Base-by-base conservation (phyloP, 92 coral and sea anemone genomes). In the Zoanthus sansibaricus region DNA sequence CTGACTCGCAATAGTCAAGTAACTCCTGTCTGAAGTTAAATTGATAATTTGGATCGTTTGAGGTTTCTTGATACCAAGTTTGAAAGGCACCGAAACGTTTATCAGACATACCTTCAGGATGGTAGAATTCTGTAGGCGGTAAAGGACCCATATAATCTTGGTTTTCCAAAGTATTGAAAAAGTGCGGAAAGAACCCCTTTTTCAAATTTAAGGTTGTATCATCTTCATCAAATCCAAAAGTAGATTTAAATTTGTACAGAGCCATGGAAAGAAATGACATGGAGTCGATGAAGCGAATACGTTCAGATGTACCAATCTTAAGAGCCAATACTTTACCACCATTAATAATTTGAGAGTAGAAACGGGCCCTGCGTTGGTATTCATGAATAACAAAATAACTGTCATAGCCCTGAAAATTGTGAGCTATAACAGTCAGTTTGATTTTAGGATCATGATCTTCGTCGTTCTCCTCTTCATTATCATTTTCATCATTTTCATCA, bases 1-100 rank as follows among this genome's bases (percentile, higher is more conserved):
- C 88, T 0, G 69, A 55, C 31, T 88, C 45, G 37, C 88, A 89
- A 16, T 77, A 84, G 0, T 71, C 86, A 3, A 37, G 0, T 1
- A 84, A 59, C 46, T 84, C 92, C 1, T 70, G 6, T 1, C 31
- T 31, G 31, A 89, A 77, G 42, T 84, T 45, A 21, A 84, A 89
- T 6, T 13, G 33, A 3, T 18, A 59, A 2, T 25, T 13, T n/a
- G 16, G 67, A 7, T 44, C 18, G 0, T 16, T 12, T 6, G 7
- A 7, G 0, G 71, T 64, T 17, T 64, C 9, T 1, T 17, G 30
- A 9, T 56, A 56, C 62, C 62, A 56, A 4, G 13, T 54, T 4
- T 54, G 8, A 54, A 54, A 54, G 14, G 10, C 15, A 16, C 2
- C 3, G 61, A 10, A 55, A 17, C 61, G 13, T 13, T 17, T 8